Percentiles rank a stretch among this genome's conserved stretches.
Evolutionary conservation across 1,140 invertebrate genomes (phyloP).

Genomic region (Plutomurus gul): DNA sequence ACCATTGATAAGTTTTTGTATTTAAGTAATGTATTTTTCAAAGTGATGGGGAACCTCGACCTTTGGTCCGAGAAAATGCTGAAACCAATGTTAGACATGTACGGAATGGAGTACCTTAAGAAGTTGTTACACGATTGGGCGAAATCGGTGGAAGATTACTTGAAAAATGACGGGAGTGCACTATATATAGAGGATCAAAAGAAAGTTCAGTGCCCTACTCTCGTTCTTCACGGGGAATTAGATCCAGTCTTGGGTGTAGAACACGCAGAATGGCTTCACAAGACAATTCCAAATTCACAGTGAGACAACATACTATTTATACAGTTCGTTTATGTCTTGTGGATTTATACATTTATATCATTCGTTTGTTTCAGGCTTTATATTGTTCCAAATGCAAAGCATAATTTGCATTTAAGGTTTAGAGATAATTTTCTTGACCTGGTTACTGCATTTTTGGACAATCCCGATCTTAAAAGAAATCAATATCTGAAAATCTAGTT

Average conservation of each 20-base stretch:
- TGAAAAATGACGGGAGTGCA: constrained; percentile 66
- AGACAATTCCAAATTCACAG: constrained; percentile 69
- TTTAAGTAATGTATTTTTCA: background rate
- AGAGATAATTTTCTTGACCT: constrained; percentile 77
- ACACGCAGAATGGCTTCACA: constrained; percentile 71
- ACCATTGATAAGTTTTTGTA: background rate
- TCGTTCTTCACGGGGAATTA: constrained; percentile 76
- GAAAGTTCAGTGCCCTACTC: constrained; percentile 71
- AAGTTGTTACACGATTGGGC: constrained; percentile 73
- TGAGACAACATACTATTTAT: no score
- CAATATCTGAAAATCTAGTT: no score
- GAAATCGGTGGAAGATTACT: constrained; percentile 66
- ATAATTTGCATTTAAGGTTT: constrained; percentile 80
- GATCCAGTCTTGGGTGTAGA: constrained; percentile 74
- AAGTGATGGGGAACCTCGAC: constrained; percentile 67
- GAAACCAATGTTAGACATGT: constrained; percentile 72
- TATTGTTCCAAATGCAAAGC: constrained; percentile 77
- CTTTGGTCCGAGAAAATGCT: constrained; percentile 80
- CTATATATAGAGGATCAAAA: constrained; percentile 70
- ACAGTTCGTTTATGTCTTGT: background rate
- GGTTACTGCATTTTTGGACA: constrained; percentile 68
- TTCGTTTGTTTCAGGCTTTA: constrained; percentile 62
- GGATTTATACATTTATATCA: background rate
- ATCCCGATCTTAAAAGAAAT: no score
- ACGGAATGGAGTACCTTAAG: constrained; percentile 74